Evolutionary conservation across 2,888 invertebrate species (phyloP), one percentile per base, ranked within the genome.

Genomic region (Hedya salicella): DNA sequence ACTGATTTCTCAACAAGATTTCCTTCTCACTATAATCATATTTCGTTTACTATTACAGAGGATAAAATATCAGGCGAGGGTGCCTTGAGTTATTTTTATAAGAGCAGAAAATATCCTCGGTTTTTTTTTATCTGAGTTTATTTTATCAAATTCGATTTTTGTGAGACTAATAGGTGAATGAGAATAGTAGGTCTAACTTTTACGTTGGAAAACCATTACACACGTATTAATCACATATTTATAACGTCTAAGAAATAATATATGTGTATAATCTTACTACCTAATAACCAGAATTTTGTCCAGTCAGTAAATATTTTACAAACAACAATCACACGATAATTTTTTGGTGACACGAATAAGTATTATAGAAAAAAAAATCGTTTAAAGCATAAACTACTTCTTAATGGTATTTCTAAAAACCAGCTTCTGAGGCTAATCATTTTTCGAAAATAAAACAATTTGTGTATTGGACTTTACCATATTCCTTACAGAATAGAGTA

Each of bases 1-100:
- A 64, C 54, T 68, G 66, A 67, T 53, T 62, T 64, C 52, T 62
- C 42, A 44, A 59, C 46, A 4, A 60, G 48, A 60, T 40, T 54
- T 66, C 19, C 40, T 40, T 54, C 39, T 54, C 48, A 61, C 54
- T 66, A 54, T 54, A 54, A 66, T 61, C 39, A 61, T 61, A 66
- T 66, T 66, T 66, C 49, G 57, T 42, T 25, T 46, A 14, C 36
- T 65, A 53, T 65, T 48, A 40, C 59, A n/a, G n/a, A 32, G 40
- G 54, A 9, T 48, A 53, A 48, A 53, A 53, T 60, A 61, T 61
- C 46, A 30, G 54, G 36, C 48, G 62, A n/a, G n/a, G 48, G 40
- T 17, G 49, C 17, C 25, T 25, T 32, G 59, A 46, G 46, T 36
- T 25, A 19, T 59, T 59, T 60, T 60, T 53, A 46, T 48, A 48